phyloP scores from a whole-genome alignment of 2,113 vertebrate genomes.

The Chaenogobius annularis region DNA sequence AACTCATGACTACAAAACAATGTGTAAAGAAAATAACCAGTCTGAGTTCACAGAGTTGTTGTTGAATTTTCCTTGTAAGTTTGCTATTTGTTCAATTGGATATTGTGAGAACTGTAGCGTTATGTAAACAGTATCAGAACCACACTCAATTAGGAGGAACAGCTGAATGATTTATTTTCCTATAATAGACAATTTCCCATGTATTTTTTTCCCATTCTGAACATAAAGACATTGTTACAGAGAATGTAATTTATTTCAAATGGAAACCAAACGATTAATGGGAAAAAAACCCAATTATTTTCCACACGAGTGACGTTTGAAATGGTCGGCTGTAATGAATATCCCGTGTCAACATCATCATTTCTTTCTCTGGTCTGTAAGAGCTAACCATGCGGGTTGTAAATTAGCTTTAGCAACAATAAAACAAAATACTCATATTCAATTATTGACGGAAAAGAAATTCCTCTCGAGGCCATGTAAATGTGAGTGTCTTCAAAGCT shows the following conservation, averaged over 20 bases:
- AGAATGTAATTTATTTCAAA: slow-evolving; percentile 61
- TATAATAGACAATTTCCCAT: slow-evolving; percentile 46
- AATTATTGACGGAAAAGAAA: slow-evolving; percentile 30
- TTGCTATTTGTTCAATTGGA: slow-evolving; percentile 1
- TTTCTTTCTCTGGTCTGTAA: slow-evolving; percentile 32
- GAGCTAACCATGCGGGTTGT: slow-evolving; percentile 15
- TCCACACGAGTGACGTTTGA: slow-evolving; percentile 32
- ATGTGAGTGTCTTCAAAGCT: slow-evolving; percentile 22
- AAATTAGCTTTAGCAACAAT: slow-evolving; percentile 41
- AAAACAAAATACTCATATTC: slow-evolving; percentile 38
- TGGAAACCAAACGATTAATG: slow-evolving; percentile 41
- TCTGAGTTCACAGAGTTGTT: neutral
- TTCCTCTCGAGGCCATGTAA: slow-evolving; percentile 21
- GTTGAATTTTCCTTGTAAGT: neutral
- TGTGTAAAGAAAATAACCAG: no score
- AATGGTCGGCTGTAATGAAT: slow-evolving; percentile 41
- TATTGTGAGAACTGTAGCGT: slow-evolving; percentile 26
- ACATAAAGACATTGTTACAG: slow-evolving; percentile 44
- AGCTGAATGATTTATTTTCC: slow-evolving; percentile 27
- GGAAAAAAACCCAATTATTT: slow-evolving; percentile 55
- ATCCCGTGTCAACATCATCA: slow-evolving; percentile 51
- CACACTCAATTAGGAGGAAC: slow-evolving; percentile 38
- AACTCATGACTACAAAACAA: no score
- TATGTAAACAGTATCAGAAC: slow-evolving; percentile 32
- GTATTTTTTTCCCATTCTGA: slow-evolving; percentile 27